A percentile compares a stretch with the other conserved stretches of the same genome.
phyloP scores from a whole-genome alignment of 1,140 invertebrate genomes.

The Zophobas atratus region DNA sequence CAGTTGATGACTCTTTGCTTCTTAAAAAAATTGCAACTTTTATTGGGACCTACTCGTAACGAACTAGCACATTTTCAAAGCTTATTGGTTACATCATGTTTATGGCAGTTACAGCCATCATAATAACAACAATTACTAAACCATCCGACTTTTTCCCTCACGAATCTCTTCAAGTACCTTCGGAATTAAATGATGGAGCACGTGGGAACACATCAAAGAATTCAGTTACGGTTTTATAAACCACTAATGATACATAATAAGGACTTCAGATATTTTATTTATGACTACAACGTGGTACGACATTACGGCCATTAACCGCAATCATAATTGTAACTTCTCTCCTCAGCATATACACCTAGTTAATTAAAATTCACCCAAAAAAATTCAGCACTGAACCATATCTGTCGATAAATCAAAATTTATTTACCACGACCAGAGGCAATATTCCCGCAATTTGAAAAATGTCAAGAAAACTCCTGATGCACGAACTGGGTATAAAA shows the following conservation, averaged over 20 bases:
- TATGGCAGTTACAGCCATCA: neutral
- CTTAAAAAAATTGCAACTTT: too few relatives aligned
- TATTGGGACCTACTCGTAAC: neutral
- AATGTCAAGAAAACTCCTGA: slow-evolving; percentile 43
- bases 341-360: neutral
- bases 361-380: slow-evolving; percentile 23
- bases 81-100: neutral
- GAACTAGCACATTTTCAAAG: neutral
- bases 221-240: slow-evolving; percentile 39
- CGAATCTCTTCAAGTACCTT: slow-evolving; percentile 25
- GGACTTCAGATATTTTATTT: slow-evolving; percentile 39
- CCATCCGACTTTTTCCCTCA: slow-evolving; percentile 26
- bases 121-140: slow-evolving; percentile 20
- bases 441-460: slow-evolving; percentile 26
- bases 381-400: neutral
- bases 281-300: slow-evolving; percentile 32
- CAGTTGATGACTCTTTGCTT: too few relatives aligned
- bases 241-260: slow-evolving; percentile 42
- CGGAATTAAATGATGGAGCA: slow-evolving; percentile 38
- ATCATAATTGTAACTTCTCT: slow-evolving; percentile 3
- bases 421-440: slow-evolving; percentile 17
- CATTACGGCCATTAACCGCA: slow-evolving; percentile 15
- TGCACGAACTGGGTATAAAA: slow-evolving; percentile 46
- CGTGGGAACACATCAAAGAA: slow-evolving; percentile 39
- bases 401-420: slow-evolving; percentile 22